Conservation (phyloP, 2,888 invertebrate species). For the Apomyelois bistriatella region DNA sequence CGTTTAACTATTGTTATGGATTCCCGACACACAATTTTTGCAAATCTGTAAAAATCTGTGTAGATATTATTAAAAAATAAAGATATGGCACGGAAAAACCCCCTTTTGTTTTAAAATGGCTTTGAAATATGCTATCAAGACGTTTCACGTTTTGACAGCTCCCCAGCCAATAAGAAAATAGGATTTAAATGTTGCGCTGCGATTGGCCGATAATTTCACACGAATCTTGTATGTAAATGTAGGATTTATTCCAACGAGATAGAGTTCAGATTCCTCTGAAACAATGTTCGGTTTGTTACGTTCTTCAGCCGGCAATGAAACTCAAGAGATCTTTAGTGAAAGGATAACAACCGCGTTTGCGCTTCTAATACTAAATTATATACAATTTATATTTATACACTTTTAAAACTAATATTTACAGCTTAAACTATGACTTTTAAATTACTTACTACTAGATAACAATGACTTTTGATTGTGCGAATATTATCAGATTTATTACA, state of each 20-base stretch:
- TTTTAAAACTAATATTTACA: conserved; percentile 39
- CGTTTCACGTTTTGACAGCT: background rate
- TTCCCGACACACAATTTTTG: conserved; percentile 70
- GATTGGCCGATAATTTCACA: background rate
- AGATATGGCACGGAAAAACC: conserved; percentile 46
- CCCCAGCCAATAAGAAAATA: background rate
- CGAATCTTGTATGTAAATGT: background rate
- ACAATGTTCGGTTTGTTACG: conserved; percentile 53
- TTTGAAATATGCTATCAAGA: background rate
- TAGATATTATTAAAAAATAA: conserved; percentile 31
- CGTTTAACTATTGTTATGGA: conserved; percentile 34
- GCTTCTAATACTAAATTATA: conserved; percentile 42
- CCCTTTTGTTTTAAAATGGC: too few relatives aligned
- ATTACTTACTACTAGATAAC: conserved; percentile 67
- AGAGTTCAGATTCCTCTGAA: conserved; percentile 41
- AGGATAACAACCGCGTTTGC: conserved; percentile 74
- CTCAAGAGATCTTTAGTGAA: conserved; percentile 80
- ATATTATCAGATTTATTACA: background rate
- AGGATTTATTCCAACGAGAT: conserved; percentile 16
- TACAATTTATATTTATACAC: conserved; percentile 31
- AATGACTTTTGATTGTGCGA: conserved; percentile 54
- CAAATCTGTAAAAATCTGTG: conserved; percentile 77
- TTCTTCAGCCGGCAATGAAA: conserved; percentile 69
- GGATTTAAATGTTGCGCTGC: background rate
- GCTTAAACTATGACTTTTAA: conserved; percentile 65